Percentiles rank a stretch among this genome's conserved stretches.
phyloP scores from a whole-genome alignment of 2,888 invertebrate genomes.

The Drosophila putrida region DNA sequence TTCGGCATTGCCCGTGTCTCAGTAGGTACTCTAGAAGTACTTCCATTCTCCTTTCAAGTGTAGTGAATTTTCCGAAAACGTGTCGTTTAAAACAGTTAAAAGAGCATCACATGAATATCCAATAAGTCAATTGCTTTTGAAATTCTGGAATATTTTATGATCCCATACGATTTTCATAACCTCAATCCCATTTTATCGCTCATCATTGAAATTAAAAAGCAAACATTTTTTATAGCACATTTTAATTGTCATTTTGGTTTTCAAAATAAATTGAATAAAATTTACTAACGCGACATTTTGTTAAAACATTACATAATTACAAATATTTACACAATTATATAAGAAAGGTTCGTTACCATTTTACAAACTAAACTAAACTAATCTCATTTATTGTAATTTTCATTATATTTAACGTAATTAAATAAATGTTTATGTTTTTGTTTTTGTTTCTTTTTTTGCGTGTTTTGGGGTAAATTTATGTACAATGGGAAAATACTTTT shows the following conservation, averaged over 20 bases:
- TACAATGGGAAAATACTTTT: conserved; percentile 57
- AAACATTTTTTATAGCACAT: conserved; percentile 8
- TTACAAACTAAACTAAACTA: conserved; percentile 56
- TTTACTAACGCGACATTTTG: conserved; percentile 54
- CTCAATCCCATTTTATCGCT: neutral
- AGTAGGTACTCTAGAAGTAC: neutral
- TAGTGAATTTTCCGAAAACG: neutral
- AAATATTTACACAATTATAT: conserved; percentile 40
- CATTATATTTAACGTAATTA: conserved; percentile 53
- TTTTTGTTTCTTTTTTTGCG: conserved; percentile 25
- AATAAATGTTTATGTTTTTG: conserved; percentile 50
- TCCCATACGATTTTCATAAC: neutral
- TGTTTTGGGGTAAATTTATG: conserved; percentile 36
- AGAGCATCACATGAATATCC: no score
- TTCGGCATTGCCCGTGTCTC: neutral
- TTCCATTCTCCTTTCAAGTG: neutral
- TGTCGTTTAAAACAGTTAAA: no score
- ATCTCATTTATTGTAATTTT: conserved; percentile 46
- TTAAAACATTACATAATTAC: conserved; percentile 22
- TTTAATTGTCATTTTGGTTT: conserved; percentile 44
- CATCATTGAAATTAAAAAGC: neutral
- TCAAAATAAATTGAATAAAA: conserved; percentile 61
- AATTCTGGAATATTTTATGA: neutral
- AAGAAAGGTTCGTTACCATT: conserved; percentile 44
- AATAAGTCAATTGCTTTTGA: neutral